Base-by-base conservation (phyloP, 37 sponge, comb jelly and placozoan genomes). In the Agelas oroides region DNA sequence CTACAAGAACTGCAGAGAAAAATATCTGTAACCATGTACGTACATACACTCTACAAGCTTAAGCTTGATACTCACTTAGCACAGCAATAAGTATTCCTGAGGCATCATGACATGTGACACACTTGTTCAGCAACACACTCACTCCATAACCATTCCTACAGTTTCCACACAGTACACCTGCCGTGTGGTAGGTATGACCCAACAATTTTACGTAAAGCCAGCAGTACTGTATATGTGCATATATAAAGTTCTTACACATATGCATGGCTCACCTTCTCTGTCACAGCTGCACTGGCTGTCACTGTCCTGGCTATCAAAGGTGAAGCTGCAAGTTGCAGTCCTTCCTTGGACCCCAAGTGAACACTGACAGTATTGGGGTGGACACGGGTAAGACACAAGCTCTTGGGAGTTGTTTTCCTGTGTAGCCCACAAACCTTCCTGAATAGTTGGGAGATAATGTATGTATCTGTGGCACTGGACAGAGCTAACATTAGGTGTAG, bases 111-210 rank as follows among this genome's bases (percentile, higher is more conserved):
- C 92, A 92, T 27, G 81, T 59, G 46, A 63, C 80, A 74, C 92
- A 92, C 64, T 72, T 74, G 25, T 76, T 76, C 19, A 87, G 78
- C 19, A 92, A 62, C 12, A 71, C 88, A 87, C 88, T 92, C 55
- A 87, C 84, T 69, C 92, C 84, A 32, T n/a, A 32, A 24, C 70
- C 79, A 24, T 87, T 73, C 13, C 53, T 72, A 40, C 92, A 92
- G 18, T 56, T 73, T 1, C 92, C 92, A 92, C 92, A 92, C 36
- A 92, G 66, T 28, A 84, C 31, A 57, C 92, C 92, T 92, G 59
- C n/a, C 59, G 34, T n/a, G n/a, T n/a, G n/a, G n/a, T n/a, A n/a
- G n/a, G n/a, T n/a, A n/a, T n/a, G n/a, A n/a, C n/a, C n/a, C n/a
- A n/a, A n/a, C n/a, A n/a, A n/a, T n/a, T n/a, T n/a, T n/a, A n/a